A percentile compares a stretch with the other conserved stretches of the same genome.
phyloP scores from a whole-genome alignment of 2,797 vertebrate genomes.

The Eulemur coronatus region DNA sequence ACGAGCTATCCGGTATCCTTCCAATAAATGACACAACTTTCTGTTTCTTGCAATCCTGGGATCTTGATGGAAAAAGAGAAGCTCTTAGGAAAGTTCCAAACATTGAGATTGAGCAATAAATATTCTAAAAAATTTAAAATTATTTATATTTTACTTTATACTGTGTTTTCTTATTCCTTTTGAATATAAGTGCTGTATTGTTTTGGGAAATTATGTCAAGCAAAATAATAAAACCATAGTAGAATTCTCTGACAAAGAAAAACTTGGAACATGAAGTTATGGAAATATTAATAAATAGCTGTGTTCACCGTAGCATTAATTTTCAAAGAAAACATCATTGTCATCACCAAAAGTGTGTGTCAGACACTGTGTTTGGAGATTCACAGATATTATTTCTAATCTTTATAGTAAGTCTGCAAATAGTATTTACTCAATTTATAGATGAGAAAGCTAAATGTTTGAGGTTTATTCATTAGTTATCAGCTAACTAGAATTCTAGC shows the following conservation, averaged over 20 bases:
- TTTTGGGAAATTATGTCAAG: slow-evolving; percentile 5
- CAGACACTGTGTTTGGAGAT: neutral
- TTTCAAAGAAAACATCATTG: neutral
- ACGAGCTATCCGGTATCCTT: neutral
- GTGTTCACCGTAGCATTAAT: neutral
- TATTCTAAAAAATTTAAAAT: neutral
- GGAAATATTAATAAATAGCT: neutral
- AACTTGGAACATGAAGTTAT: neutral
- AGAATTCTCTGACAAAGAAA: neutral
- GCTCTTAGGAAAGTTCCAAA: slow-evolving; percentile 29
- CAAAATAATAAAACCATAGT: neutral
- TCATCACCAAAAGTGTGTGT: neutral
- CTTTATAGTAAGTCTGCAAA: neutral
- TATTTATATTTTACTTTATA: slow-evolving; percentile 36
- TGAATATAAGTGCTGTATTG: neutral
- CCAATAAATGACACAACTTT: neutral
- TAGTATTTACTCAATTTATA: neutral
- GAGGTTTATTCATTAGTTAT: neutral
- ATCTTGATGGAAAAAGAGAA: neutral
- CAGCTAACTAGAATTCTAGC: neutral
- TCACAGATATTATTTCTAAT: slow-evolving; percentile 31
- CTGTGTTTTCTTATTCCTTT: neutral
- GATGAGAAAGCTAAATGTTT: neutral
- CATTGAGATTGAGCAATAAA: neutral
- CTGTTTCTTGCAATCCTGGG: neutral